These are phyloP conservation scores for Archips xylosteana DNA, from an alignment of 2,888 invertebrate species.

Conservation along the genomic window DNA sequence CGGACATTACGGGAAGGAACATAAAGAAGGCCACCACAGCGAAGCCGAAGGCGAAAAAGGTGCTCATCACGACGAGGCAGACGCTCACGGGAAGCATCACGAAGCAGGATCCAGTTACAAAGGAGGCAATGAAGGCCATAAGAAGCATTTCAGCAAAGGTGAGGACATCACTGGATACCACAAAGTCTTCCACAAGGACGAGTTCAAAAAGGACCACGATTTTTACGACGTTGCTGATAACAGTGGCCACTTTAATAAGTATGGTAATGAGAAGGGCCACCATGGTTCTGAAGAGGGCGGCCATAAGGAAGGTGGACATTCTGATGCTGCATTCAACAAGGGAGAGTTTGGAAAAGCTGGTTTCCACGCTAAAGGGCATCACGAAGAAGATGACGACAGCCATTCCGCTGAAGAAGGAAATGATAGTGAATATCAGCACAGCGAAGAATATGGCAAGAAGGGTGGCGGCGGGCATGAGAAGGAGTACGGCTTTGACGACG, in stretches of 20 bases:
- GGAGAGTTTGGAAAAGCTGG: slow-evolving; percentile 85
- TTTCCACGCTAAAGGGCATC: slow-evolving; percentile 84
- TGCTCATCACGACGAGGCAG: slow-evolving; percentile 82
- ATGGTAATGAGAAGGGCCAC: slow-evolving; percentile 84
- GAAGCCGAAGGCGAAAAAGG: slow-evolving; percentile 84
- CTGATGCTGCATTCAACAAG: slow-evolving; percentile 81
- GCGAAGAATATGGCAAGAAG: slow-evolving; percentile 84
- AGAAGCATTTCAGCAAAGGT: slow-evolving; percentile 88
- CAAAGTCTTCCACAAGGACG: slow-evolving; percentile 91
- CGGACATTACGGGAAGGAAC: slow-evolving; percentile 83
- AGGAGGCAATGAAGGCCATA: slow-evolving; percentile 85
- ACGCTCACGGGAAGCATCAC: slow-evolving; percentile 84
- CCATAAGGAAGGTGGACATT: slow-evolving; percentile 84
- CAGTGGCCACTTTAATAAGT: slow-evolving; percentile 88
- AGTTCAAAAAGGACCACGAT: slow-evolving; percentile 91
- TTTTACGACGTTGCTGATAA: slow-evolving; percentile 91
- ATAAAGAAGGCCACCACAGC: slow-evolving; percentile 81
- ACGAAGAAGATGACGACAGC: slow-evolving; percentile 81
- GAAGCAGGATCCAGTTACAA: slow-evolving; percentile 81
- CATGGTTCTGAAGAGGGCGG: slow-evolving; percentile 84
- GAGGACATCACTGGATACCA: slow-evolving; percentile 90
- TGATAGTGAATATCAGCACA: slow-evolving; percentile 82
- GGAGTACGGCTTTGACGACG: slow-evolving; percentile 75
- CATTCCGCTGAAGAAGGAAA: slow-evolving; percentile 85
- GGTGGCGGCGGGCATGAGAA: slow-evolving; percentile 78